Percentiles rank a stretch among this genome's conserved stretches.
phyloP scores from a whole-genome alignment of 2,888 invertebrate genomes.

The Pantelozetes paolii region DNA sequence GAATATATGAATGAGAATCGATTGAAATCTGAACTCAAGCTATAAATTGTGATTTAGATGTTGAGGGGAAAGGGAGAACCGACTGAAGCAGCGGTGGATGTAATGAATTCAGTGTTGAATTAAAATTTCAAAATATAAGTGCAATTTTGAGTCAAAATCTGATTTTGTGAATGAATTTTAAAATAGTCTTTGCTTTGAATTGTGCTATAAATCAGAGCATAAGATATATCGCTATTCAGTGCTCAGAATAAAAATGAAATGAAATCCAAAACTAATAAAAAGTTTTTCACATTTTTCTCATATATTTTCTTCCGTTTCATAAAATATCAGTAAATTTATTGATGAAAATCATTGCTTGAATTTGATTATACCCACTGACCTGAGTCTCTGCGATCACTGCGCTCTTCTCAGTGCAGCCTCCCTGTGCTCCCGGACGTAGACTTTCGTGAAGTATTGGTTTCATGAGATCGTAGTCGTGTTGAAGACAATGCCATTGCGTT shows the following conservation, averaged over 20 bases:
- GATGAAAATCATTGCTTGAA: slow-evolving; percentile 22
- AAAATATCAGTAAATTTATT: slow-evolving; percentile 8
- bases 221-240: background rate
- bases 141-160: background rate
- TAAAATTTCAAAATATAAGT: slow-evolving; percentile 7
- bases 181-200: background rate
- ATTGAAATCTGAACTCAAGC: background rate
- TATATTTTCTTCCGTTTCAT: background rate
- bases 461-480: slow-evolving; percentile 87
- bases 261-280: slow-evolving; percentile 11
- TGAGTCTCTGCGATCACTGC: slow-evolving; percentile 60
- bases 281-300: background rate
- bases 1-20: background rate
- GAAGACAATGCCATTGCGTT: slow-evolving; percentile 59
- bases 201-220: slow-evolving; percentile 12
- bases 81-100: background rate
- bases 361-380: slow-evolving; percentile 44
- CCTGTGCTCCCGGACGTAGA: slow-evolving; percentile 92
- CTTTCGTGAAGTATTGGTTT: slow-evolving; percentile 87
- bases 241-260: background rate
- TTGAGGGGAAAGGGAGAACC: background rate
- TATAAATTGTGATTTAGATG: background rate
- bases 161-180: slow-evolving; percentile 1
- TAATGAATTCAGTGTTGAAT: background rate
- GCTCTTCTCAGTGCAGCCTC: slow-evolving; percentile 86